These are phyloP conservation scores for Acropora tenuis DNA, from an alignment of 64 coral and sea anemone species.

Conservation along the genomic window DNA sequence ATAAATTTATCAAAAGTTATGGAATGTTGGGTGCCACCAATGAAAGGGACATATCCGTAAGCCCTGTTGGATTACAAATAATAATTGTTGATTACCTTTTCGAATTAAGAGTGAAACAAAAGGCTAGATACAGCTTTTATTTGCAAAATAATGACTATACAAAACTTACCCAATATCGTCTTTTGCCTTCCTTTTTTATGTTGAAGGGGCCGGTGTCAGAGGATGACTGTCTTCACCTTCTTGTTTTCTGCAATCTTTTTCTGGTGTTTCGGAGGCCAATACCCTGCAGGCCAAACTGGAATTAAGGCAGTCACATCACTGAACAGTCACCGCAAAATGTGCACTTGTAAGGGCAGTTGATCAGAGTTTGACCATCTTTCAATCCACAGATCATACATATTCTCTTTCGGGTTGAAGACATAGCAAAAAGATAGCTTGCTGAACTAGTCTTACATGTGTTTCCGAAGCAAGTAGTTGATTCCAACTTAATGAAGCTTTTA, in stretches of 20 bases:
- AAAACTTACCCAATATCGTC: neutral
- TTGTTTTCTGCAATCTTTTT: neutral
- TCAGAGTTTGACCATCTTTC: neutral
- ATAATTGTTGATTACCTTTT: neutral
- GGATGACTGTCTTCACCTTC: neutral
- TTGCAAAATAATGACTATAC: neutral
- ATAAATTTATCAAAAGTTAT: neutral
- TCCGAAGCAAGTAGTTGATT: neutral
- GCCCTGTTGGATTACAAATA: neutral
- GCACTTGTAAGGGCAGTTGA: neutral
- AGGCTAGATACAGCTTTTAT: neutral
- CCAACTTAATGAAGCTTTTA: neutral
- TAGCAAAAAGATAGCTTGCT: neutral
- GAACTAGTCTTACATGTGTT: neutral
- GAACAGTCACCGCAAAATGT: neutral
- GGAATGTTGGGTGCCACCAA: neutral
- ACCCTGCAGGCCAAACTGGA: neutral
- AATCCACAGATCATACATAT: slow-evolving; percentile 4
- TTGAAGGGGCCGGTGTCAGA: neutral
- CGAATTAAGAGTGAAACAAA: neutral
- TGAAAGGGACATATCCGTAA: neutral
- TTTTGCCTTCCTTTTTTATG: neutral
- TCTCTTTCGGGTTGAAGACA: neutral
- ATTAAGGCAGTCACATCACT: neutral
- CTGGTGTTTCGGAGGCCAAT: neutral